Base-by-base conservation (phyloP, 2,113 vertebrate genomes). In the Catharus minimus region DNA sequence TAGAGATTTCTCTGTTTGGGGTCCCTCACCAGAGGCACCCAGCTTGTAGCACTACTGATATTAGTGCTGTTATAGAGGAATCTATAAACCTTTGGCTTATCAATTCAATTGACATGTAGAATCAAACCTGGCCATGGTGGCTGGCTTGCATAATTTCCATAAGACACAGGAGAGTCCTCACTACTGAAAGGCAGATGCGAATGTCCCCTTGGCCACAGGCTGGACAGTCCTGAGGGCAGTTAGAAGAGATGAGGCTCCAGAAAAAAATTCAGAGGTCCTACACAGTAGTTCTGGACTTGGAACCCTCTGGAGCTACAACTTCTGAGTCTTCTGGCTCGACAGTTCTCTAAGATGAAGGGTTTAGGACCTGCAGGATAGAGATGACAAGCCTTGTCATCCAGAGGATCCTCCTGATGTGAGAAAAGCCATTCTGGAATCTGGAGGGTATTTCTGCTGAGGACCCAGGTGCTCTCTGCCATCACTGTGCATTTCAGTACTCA, bases 1-100 rank as follows among this genome's bases (percentile, higher is more conserved):
- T 16, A 30, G 7, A 0, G 0, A 13, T 55, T 69, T 65, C 33
- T 75, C 38, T 75, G 24, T 43, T 58, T 0, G 0, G 28, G 11
- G 17, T 66, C 36, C 18, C 13, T 39, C 64, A 67, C 60, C 5
- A 8, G 47, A n/a, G 24, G 11, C 18, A 66, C 6, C 23, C 64
- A 41, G 38, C 23, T 30, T 13, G 21, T 55, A 49, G 21, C 11
- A 5, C 18, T 66, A 11, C 17, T 50, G 44, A 41, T 44, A 28
- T 7, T 33, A 20, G 7, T 60, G 27, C 32, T 53, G 14, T 44
- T 50, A 3, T 9, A 39, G 16, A 71, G 33, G 20, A 65, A 18
- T 47, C 39, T 60, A 5, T 26, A 24, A 49, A 49, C 18, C 47
- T 49, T 84, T 1, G 0, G 19, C 21, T 74, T 43, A 30, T 19